Evolutionary conservation across 1,140 invertebrate species (phyloP).

Genomic region (Macrostomum lignano): DNA sequence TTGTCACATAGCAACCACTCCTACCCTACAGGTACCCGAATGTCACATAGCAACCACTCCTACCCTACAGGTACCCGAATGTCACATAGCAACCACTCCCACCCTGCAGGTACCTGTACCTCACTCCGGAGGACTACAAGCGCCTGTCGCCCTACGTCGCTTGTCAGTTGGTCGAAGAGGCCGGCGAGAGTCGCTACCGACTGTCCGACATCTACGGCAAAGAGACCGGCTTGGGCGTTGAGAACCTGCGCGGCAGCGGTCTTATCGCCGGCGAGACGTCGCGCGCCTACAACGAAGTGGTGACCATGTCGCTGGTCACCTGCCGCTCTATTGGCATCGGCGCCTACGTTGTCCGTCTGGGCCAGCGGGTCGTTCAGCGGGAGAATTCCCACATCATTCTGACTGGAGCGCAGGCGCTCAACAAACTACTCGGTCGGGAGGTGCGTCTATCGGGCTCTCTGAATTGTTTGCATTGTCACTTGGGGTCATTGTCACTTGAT

Average conservation of each 20-base stretch:
- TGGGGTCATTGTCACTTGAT: too few species aligned
- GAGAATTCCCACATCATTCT: slow-evolving; percentile 94
- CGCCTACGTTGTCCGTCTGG: slow-evolving; percentile 66
- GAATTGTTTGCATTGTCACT: too few species aligned
- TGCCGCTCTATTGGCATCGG: slow-evolving; percentile 94
- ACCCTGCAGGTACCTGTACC: slow-evolving; percentile 76
- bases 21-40: too few species aligned
- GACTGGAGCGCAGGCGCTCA: slow-evolving; percentile 74
- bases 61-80: too few species aligned
- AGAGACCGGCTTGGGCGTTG: slow-evolving; percentile 74
- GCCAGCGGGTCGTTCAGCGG: slow-evolving; percentile 78
- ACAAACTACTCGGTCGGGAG: slow-evolving; percentile 39
- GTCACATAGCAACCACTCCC: too few species aligned
- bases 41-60: too few species aligned
- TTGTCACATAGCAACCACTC: too few species aligned
- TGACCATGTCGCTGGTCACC: slow-evolving; percentile 71
- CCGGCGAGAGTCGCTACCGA: slow-evolving; percentile 65
- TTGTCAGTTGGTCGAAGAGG: slow-evolving; percentile 62
- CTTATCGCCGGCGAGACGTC: slow-evolving; percentile 93
- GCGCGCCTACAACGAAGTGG: slow-evolving; percentile 60
- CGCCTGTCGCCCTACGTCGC: slow-evolving; percentile 56
- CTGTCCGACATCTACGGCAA: slow-evolving; percentile 67
- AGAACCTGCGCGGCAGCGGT: slow-evolving; percentile 74
- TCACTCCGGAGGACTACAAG: slow-evolving; percentile 68
- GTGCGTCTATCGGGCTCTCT: too few species aligned